Conservation (phyloP, 2,797 vertebrate genomes). For the Siniperca scherzeri region DNA sequence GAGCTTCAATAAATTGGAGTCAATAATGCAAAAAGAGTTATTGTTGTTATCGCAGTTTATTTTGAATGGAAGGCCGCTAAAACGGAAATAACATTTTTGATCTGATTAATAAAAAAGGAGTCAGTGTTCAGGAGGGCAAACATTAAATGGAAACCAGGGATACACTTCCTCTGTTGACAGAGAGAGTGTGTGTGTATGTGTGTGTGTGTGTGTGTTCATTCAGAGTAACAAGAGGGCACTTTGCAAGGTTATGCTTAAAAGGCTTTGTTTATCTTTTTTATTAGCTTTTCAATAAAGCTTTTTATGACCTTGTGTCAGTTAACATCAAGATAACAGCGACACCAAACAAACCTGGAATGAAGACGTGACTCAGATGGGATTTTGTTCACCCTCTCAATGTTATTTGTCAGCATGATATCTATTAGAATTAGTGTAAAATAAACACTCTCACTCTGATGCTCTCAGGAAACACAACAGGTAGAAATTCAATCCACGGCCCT, state of each 20-base stretch:
- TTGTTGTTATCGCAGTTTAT: neutral
- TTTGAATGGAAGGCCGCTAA: neutral
- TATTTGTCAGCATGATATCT: constrained; percentile 30
- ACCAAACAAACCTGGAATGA: constrained; percentile 37
- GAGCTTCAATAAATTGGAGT: neutral
- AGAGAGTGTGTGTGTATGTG: constrained; percentile 8
- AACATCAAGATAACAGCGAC: constrained; percentile 17
- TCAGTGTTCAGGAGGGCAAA: constrained; percentile 6
- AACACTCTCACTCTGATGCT: constrained; percentile 41
- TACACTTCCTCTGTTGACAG: neutral
- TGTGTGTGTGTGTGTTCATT: neutral
- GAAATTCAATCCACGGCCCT: neutral
- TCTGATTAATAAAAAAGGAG: neutral
- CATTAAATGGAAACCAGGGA: neutral
- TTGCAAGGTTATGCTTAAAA: constrained; percentile 36
- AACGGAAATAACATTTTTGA: constrained; percentile 1
- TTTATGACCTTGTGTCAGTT: constrained; percentile 34
- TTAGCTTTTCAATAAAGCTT: constrained; percentile 45
- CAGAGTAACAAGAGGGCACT: neutral
- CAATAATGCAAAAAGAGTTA: neutral
- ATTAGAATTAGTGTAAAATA: constrained; percentile 54
- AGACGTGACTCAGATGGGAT: constrained; percentile 9
- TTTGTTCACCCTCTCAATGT: constrained; percentile 9
- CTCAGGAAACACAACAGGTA: constrained; percentile 37
- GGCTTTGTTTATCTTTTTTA: constrained; percentile 43